These are phyloP conservation scores for Microcebus griseorufus DNA, from an alignment of 2,113 vertebrate species.

Conservation along the genomic window DNA sequence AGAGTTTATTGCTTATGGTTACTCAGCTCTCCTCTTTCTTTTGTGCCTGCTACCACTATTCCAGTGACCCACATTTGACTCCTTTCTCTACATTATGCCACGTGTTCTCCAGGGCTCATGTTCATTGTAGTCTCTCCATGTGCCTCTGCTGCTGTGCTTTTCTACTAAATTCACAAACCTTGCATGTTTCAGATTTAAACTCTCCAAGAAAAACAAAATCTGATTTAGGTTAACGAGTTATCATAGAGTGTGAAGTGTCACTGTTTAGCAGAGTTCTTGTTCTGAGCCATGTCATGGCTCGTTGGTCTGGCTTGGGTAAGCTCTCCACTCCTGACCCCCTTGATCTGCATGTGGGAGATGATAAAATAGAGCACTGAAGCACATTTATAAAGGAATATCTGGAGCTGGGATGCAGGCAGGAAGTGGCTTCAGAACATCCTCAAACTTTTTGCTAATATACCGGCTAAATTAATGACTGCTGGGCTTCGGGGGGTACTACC, in stretches of 20 bases:
- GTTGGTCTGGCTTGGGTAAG: not conserved
- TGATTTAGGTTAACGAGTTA: not conserved
- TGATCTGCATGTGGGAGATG: not conserved
- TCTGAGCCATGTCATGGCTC: not conserved
- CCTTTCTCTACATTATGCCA: not conserved
- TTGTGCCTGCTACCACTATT: not conserved
- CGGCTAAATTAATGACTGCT: not conserved
- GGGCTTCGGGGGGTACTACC: not conserved
- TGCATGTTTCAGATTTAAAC: not conserved
- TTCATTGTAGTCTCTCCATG: not conserved
- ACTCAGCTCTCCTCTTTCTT: not conserved
- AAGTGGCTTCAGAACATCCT: not conserved
- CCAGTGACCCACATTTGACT: not conserved
- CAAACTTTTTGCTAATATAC: not conserved
- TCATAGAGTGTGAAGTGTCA: not conserved
- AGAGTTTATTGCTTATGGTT: not conserved
- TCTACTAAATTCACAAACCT: not conserved
- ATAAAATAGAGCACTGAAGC: not conserved
- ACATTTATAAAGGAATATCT: not conserved
- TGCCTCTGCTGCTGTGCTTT: not conserved
- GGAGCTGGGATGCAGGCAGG: not conserved
- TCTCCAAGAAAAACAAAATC: not conserved
- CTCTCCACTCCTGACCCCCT: not conserved
- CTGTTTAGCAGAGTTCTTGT: not conserved
- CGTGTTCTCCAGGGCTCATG: not conserved